These are phyloP conservation scores for Scytalopus superciliaris DNA, from an alignment of 2,113 vertebrate species.

Conservation along the genomic window DNA sequence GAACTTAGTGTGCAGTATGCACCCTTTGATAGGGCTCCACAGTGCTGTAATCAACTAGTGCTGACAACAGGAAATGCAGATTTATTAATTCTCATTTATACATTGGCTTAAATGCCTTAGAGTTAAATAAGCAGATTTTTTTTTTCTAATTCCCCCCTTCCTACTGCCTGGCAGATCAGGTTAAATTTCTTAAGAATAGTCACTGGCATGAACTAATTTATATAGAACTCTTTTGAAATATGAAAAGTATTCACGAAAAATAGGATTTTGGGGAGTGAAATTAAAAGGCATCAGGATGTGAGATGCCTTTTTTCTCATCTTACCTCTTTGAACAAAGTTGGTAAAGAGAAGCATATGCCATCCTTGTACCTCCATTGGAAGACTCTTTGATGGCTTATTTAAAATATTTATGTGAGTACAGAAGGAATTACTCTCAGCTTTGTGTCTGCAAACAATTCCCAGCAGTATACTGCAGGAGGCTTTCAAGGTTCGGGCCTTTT, in stretches of 20 bases:
- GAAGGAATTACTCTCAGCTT: constrained; percentile 33
- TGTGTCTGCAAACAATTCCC: constrained; percentile 28
- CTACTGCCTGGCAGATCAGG: constrained; percentile 20
- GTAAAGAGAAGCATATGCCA: neutral
- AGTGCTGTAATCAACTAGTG: constrained; percentile 33
- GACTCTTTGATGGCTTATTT: neutral
- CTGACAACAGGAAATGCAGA: constrained; percentile 46
- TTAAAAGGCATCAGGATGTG: neutral
- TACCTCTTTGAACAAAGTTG: neutral
- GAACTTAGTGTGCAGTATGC: neutral
- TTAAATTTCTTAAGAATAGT: constrained; percentile 23
- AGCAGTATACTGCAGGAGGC: neutral
- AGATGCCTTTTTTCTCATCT: neutral
- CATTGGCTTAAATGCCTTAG: constrained; percentile 29
- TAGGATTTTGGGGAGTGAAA: neutral
- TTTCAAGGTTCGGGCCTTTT: constrained; percentile 49
- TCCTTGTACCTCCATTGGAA: neutral
- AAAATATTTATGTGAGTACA: constrained; percentile 12
- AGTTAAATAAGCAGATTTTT: constrained; percentile 37
- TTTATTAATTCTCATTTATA: constrained; percentile 51
- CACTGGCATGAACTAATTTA: neutral
- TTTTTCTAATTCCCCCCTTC: neutral
- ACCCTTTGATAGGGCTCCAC: constrained; percentile 27
- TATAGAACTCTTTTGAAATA: neutral
- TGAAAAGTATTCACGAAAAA: neutral